Evolutionary conservation across 2,113 vertebrate species (phyloP), one percentile per base, ranked within the genome.

Genomic region (Microtus oregoni): DNA sequence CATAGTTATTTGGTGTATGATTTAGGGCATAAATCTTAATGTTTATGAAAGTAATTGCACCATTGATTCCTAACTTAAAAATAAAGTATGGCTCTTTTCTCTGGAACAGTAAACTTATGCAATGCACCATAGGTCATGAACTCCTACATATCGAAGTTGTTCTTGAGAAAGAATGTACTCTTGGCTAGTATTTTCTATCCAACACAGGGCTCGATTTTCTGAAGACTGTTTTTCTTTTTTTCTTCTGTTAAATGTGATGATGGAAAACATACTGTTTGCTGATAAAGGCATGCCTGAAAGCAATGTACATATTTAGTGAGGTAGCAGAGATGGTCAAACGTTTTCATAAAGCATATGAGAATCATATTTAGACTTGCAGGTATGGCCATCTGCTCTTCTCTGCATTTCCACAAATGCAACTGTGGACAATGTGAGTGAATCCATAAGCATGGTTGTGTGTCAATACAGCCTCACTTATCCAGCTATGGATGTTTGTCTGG

Each of bases 31-130:
- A 58, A 72, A 89, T 7, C 38, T 86, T n/a, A n/a, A 83, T 63
- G 55, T 63, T 76, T 26, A 55, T 81, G 38, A 58, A n/a, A 77
- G 5, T 81, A 81, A 72, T 63, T 89, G 55, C 50, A 82, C 75
- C 52, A 63, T 9, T 72, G 92, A 94, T 87, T 94, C 38, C 32
- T 70, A 86, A 76, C n/a, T 95, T 95, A 17, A 28, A 86, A 75
- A 81, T 41, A 70, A 93, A 92, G 24, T 86, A 78, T 41, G 13
- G 38, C 32, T 79, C 7, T 76, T 82, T 15, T 8, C 82, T 22
- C 41, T 7, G n/a, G 58, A 92, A 79, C 92, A 92, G 72, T 61
- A 75, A 91, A 79, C 9, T 65, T 91, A 79, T n/a, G 3, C 2
- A 5, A 35, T 44, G 79, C 50, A 65, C 11, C 20, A 38, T 12